Conservation (phyloP, 2,888 invertebrate genomes). For the Pyrrhia umbra region DNA sequence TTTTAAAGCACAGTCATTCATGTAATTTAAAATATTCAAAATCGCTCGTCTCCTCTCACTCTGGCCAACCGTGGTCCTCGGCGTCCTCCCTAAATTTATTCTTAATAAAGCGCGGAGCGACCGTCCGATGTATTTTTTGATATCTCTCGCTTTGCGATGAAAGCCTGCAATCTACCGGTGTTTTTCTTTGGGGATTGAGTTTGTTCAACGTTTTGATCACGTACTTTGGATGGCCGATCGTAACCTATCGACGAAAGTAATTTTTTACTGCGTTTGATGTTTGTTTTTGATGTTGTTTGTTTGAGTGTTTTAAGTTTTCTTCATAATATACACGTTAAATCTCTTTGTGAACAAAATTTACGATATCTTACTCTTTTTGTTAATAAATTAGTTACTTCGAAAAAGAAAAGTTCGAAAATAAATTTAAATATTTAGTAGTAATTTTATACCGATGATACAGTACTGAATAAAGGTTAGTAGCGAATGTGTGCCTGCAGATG, state of each 20-base stretch:
- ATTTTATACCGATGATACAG: too few relatives aligned
- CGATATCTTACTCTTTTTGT: too few relatives aligned
- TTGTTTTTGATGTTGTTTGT: slow-evolving; percentile 45
- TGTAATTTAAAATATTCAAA: background rate
- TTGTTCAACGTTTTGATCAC: slow-evolving; percentile 67
- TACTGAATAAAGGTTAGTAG: too few relatives aligned
- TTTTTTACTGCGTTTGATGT: slow-evolving; percentile 54
- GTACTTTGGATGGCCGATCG: slow-evolving; percentile 58
- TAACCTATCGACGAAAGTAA: slow-evolving; percentile 44
- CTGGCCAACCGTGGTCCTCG: slow-evolving; percentile 60
- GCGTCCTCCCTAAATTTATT: slow-evolving; percentile 87
- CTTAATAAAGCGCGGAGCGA: slow-evolving; percentile 89
- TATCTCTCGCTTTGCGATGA: slow-evolving; percentile 86
- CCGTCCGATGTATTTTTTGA: slow-evolving; percentile 87
- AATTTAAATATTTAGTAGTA: too few relatives aligned
- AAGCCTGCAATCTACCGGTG: slow-evolving; percentile 77
- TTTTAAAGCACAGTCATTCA: too few relatives aligned
- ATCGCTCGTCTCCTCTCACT: slow-evolving; percentile 53
- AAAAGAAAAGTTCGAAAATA: too few relatives aligned
- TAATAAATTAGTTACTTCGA: too few relatives aligned
- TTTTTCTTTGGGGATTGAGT: slow-evolving; percentile 77
- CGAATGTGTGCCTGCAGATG: too few relatives aligned
- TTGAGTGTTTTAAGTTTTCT: slow-evolving; percentile 30
- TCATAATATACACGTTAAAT: background rate
- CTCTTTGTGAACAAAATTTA: background rate